Percentiles rank a stretch among this genome's conserved stretches.
phyloP scores from a whole-genome alignment of 1,140 invertebrate genomes.

The Neocloeon triangulifer region DNA sequence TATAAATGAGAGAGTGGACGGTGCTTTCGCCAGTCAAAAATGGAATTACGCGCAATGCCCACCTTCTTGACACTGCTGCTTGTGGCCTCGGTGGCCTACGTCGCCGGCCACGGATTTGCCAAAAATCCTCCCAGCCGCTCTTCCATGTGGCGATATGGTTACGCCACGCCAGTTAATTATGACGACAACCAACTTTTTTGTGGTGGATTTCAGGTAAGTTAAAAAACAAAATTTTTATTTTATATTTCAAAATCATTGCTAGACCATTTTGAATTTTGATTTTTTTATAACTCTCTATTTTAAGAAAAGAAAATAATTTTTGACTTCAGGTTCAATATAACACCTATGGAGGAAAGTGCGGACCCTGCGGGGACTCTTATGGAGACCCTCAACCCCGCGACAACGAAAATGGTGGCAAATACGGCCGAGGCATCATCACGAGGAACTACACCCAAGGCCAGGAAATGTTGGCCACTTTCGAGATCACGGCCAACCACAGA shows the following conservation, averaged over 20 bases:
- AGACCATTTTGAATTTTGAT: background rate
- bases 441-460: conserved; percentile 14
- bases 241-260: background rate
- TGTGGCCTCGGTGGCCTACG: too few species aligned
- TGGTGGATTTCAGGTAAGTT: conserved; percentile 12
- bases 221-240: background rate
- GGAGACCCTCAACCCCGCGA: conserved; percentile 17
- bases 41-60: too few species aligned
- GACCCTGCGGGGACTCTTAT: conserved; percentile 18
- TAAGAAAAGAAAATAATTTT: too few species aligned
- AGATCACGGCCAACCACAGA: conserved; percentile 27
- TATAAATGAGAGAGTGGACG: too few species aligned
- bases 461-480: conserved; percentile 17
- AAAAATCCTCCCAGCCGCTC: conserved; percentile 16
- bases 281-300: too few species aligned
- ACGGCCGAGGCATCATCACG: conserved; percentile 21
- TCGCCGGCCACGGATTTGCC: conserved; percentile 16
- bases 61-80: too few species aligned
- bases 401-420: conserved; percentile 27
- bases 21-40: too few species aligned
- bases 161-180: conserved; percentile 14
- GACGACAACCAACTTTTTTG: conserved; percentile 13
- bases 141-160: conserved; percentile 16
- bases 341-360: conserved; percentile 16
- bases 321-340: background rate